Base-by-base conservation (phyloP, 2,113 vertebrate genomes). In the Micronycteris hirsuta region DNA sequence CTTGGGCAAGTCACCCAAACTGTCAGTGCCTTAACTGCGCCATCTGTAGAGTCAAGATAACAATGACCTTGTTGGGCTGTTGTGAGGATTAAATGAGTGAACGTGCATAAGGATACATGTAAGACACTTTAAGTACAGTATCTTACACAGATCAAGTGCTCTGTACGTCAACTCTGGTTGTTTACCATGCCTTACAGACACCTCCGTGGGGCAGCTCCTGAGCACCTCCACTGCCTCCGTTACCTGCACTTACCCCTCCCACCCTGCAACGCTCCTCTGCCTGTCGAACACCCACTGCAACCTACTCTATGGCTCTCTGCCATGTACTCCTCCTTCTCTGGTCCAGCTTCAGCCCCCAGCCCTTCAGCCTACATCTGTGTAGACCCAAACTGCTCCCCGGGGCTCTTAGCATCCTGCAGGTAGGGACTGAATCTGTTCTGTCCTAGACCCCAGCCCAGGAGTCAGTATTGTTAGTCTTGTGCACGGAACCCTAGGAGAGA, bases 1-100 rank as follows among this genome's bases (percentile, higher is more conserved):
- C 19, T 67, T 28, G 74, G 28, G 38, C 12, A 96, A 93, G 61
- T 87, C 93, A 26, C 71, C 71, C 77, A 24, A 82, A 92, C 41
- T 65, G 16, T 74, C 81, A 73, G 26, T 76, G 31, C 26, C 56
- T 76, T 43, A 92, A 43, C 58, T 61, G 73, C 5, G 47, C 63
- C 41, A 33, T 83, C 91, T 20, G 49, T 49, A 71, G 68, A 85
- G 82, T 36, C n/a, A 20, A 58, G 13, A 86, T 61, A 56, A 71
- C 47, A 78, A 82, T 74, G 13, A 61, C 82, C 43, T 80, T 45
- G 43, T 28, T 17, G 26, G 11, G 38, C 61, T 89, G 58, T 56
- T 84, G 36, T 82, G 38, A 88, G 33, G 12, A 54, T 80, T 83
- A n/a, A 91, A 70, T 20, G 45, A 85, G 19, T 49, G 28, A 63